A percentile compares a stretch with the other conserved stretches of the same genome.
These are phyloP conservation scores for Tetrapedia diversipes DNA, from an alignment of 2,888 invertebrate genomes.

Conservation along the genomic window DNA sequence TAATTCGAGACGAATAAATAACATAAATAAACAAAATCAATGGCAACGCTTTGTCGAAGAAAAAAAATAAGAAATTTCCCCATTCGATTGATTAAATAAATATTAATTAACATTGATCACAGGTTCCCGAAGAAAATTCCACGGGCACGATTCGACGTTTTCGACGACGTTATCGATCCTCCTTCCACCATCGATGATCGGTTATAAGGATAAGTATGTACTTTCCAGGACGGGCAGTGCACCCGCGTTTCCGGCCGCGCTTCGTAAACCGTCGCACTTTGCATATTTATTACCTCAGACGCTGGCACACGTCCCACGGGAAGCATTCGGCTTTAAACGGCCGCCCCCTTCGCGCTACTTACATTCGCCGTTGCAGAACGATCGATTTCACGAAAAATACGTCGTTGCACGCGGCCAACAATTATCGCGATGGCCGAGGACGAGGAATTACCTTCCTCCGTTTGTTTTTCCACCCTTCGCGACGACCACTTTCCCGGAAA, in stretches of 20 bases:
- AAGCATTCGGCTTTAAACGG: constrained; percentile 71
- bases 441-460: too few relatives aligned
- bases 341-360: constrained; percentile 62
- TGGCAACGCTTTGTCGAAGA: too few relatives aligned
- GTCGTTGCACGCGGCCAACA: constrained; percentile 9
- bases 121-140: too few relatives aligned
- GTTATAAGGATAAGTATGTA: constrained; percentile 51
- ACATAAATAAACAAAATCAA: too few relatives aligned
- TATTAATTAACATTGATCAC: too few relatives aligned
- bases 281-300: constrained; percentile 72
- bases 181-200: constrained; percentile 38
- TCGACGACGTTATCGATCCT: constrained; percentile 38
- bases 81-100: too few relatives aligned
- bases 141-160: too few relatives aligned
- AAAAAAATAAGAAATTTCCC: too few relatives aligned
- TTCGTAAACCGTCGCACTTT: constrained; percentile 68
- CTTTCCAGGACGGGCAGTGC: constrained; percentile 54
- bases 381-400: constrained; percentile 50
- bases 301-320: constrained; percentile 64
- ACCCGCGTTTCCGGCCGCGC: constrained; percentile 45
- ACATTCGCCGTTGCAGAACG: constrained; percentile 36
- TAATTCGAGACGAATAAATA: too few relatives aligned
- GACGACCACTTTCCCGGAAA: too few relatives aligned
- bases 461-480: not conserved
- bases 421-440: constrained; percentile 57